Percentiles rank a stretch among this genome's conserved stretches.
phyloP scores from a whole-genome alignment of 92 coral and sea anemone species.

The Phenganax stokvisi region DNA sequence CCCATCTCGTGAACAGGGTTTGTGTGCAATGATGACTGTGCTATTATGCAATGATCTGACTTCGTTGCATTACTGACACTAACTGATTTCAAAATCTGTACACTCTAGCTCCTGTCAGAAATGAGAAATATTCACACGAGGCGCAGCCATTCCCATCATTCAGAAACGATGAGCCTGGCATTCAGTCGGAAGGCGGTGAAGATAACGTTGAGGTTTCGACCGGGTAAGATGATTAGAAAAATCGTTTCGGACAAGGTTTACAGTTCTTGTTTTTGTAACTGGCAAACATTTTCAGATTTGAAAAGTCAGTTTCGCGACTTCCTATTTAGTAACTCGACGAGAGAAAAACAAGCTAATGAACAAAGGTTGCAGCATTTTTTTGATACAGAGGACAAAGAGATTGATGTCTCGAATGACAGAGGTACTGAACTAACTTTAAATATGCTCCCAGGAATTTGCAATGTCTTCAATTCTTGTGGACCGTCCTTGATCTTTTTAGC shows the following conservation, averaged over 20 bases:
- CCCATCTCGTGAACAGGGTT: neutral
- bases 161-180: neutral
- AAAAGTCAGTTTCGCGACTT: neutral
- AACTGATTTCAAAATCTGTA: neutral
- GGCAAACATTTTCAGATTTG: neutral
- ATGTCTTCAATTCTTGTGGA: neutral
- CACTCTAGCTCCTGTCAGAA: neutral
- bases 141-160: neutral
- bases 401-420: neutral
- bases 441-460: neutral
- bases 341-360: neutral
- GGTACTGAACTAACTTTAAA: neutral
- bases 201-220: conserved; percentile 11
- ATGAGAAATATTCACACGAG: neutral
- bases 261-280: neutral
- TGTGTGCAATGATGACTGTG: neutral
- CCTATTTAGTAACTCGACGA: conserved; percentile 1
- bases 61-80: neutral
- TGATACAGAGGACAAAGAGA: neutral
- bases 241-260: neutral
- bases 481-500: neutral
- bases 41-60: neutral
- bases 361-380: conserved; percentile 3
- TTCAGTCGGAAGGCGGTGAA: conserved; percentile 4
- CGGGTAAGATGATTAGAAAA: neutral